Base-by-base conservation (phyloP, 2,888 invertebrate species). In the Alentia gelatinosa region DNA sequence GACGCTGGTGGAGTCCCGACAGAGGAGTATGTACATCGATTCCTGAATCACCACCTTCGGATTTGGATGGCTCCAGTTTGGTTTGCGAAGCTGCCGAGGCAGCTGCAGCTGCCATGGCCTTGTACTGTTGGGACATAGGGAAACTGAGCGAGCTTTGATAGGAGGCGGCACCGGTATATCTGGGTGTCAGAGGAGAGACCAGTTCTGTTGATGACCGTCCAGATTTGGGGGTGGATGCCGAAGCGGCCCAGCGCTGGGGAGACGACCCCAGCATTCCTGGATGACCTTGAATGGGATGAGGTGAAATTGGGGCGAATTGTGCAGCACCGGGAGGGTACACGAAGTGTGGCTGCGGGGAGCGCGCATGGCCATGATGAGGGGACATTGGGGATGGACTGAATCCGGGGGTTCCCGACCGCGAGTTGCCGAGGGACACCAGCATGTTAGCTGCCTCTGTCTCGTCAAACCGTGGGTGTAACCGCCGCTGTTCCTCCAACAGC, bases 391-490 rank as follows among this genome's bases (percentile, higher is more conserved):
- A 94, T 0, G 96, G 96, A 37, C 96, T 96, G 92, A 98, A 98
- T 56, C 98, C 98, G 86, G 98, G 98, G 89, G 98, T 98, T 90
- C 98, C 98, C 68, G 99, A 98, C 92, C 98, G 97, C 26, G 99
- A 98, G 96, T 98, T 98, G 94, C 98, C 98, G 94, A 99, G 97
- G 23, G 98, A 99, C 94, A 99, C 98, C 92, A 99, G 97, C 98
- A 99, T 98, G 96, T 98, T 99, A 86, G 99, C 99, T 92, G 98
- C 99, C 96, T 99, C 99, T 0, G 98, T 98, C 96, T 99, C 99
- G 95, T 99, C 98, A 90, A 92, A 92, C 9, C 75, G 74, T n/a
- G 75, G n/a, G 15, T 90, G 90, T 15, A 90, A 35, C 37, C 90
- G 56, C 35, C 42, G 40, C n/a, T 90, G 39, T 47, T 37, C 88